phyloP scores from a whole-genome alignment of 2,888 invertebrate species.

The Nebria brevicollis region DNA sequence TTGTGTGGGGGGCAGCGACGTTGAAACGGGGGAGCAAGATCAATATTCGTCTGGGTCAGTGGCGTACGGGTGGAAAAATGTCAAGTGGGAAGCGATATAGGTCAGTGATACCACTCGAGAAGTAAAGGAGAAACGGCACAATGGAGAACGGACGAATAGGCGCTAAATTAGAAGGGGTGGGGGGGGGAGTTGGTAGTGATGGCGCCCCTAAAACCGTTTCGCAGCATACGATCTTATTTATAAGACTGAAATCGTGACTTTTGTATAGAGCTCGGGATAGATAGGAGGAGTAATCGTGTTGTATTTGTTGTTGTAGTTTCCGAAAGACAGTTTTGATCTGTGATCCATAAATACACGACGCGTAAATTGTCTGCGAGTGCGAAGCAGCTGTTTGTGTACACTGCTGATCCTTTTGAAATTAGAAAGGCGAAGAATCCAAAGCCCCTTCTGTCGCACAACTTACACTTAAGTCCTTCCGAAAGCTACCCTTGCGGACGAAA shows the following conservation, averaged over 20 bases:
- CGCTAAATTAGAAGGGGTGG: too few relatives aligned
- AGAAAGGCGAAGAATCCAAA: background rate
- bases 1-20: background rate
- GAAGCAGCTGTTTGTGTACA: background rate
- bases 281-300: background rate
- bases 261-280: background rate
- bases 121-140: background rate
- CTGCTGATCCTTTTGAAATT: slow-evolving; percentile 1
- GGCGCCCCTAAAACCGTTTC: background rate
- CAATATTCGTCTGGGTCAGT: slow-evolving; percentile 26
- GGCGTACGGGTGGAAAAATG: background rate
- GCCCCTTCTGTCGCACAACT: background rate
- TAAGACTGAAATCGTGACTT: background rate
- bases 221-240: background rate
- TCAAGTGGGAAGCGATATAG: background rate
- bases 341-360: background rate
- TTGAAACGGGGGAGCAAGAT: slow-evolving; percentile 8
- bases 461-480: background rate
- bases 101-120: background rate
- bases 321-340: background rate
- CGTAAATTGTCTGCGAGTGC: background rate
- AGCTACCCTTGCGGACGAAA: background rate
- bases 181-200: too few relatives aligned
- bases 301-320: background rate
- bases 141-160: background rate